phyloP scores from a whole-genome alignment of 2,113 vertebrate genomes.

The Mobula birostris region DNA sequence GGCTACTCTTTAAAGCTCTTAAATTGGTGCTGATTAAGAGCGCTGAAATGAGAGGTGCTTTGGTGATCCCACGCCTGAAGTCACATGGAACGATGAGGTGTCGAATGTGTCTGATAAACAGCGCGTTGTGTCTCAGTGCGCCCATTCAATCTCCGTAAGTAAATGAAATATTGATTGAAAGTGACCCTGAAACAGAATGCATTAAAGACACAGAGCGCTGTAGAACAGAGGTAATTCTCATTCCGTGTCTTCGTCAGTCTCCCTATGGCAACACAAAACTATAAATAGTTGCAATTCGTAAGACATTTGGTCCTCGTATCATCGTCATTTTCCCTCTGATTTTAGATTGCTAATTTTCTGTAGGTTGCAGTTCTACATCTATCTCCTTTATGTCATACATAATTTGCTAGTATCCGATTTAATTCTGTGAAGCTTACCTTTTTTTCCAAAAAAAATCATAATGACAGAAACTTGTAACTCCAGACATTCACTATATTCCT shows the following conservation, averaged over 20 bases:
- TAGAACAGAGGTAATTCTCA: slow-evolving; percentile 77
- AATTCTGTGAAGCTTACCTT: slow-evolving; percentile 36
- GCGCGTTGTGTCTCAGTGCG: slow-evolving; percentile 77
- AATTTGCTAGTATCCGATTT: slow-evolving; percentile 47
- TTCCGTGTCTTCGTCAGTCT: slow-evolving; percentile 73
- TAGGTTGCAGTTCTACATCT: slow-evolving; percentile 60
- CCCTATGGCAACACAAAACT: slow-evolving; percentile 71
- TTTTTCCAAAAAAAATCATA: not conserved
- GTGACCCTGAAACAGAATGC: slow-evolving; percentile 88
- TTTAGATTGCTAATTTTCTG: slow-evolving; percentile 56
- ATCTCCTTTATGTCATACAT: slow-evolving; percentile 59
- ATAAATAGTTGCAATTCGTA: slow-evolving; percentile 71
- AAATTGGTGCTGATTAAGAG: slow-evolving; percentile 40
- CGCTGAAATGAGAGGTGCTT: slow-evolving; percentile 67
- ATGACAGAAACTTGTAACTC: slow-evolving; percentile 14
- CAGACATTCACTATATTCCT: slow-evolving; percentile 14
- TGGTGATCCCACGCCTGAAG: slow-evolving; percentile 34
- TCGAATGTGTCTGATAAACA: slow-evolving; percentile 83
- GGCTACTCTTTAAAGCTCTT: not conserved
- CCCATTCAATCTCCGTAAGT: slow-evolving; percentile 87
- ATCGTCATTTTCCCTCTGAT: slow-evolving; percentile 59
- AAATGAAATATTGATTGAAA: slow-evolving; percentile 91
- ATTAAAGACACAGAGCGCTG: slow-evolving; percentile 82
- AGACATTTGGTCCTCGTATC: slow-evolving; percentile 62
- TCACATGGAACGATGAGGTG: slow-evolving; percentile 63